Evolutionary conservation across 2,113 vertebrate genomes (phyloP).

Genomic region (Hemibagrus wyckioides): DNA sequence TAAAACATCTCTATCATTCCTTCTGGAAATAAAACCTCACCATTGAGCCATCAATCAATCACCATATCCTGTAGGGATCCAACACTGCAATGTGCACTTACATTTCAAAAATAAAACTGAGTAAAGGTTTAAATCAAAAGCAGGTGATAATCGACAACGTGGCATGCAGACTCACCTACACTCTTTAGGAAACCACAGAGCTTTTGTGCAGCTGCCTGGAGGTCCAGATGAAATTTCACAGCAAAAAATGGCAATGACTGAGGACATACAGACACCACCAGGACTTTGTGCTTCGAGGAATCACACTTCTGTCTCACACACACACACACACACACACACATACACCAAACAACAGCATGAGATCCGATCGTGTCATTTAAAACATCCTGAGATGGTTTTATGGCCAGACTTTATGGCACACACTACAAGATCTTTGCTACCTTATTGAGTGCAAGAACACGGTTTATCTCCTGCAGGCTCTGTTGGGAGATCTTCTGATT

Average conservation of each 20-base stretch:
- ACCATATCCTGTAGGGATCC: too few species aligned
- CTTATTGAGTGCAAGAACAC: conserved; percentile 86
- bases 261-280: conserved; percentile 72
- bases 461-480: conserved; percentile 83
- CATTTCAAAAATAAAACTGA: background rate
- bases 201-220: conserved; percentile 84
- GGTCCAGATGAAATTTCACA: conserved; percentile 82
- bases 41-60: background rate
- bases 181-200: conserved; percentile 92
- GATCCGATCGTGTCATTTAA: background rate
- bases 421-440: conserved; percentile 64
- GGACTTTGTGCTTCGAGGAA: conserved; percentile 70
- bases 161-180: conserved; percentile 76
- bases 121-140: background rate
- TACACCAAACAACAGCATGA: conserved; percentile 59
- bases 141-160: background rate
- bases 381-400: background rate
- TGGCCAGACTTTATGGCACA: background rate
- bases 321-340: conserved; percentile 79
- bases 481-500: conserved; percentile 85
- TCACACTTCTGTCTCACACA: conserved; percentile 68
- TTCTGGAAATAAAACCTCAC: background rate
- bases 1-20: background rate
- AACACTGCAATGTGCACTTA: background rate
- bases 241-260: conserved; percentile 84